phyloP scores from a whole-genome alignment of 2,888 invertebrate species.

The Himalopsyche anomala region DNA sequence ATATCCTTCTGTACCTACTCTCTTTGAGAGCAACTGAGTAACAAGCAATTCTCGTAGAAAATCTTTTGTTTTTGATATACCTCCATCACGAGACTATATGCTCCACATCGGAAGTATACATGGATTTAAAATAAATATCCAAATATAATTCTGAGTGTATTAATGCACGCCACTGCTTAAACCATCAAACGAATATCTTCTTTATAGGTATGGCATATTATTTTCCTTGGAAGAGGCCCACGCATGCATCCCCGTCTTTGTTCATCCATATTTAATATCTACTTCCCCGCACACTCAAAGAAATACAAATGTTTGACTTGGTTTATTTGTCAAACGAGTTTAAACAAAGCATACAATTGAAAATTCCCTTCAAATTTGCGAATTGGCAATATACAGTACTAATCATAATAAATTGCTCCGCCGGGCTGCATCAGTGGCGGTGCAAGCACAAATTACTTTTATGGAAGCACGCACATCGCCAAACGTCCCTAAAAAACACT shows the following conservation, averaged over 20 bases:
- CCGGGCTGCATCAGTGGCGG: slow-evolving; percentile 14
- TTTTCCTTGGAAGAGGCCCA: not conserved
- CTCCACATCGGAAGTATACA: too few relatives aligned
- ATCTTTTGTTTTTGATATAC: too few relatives aligned
- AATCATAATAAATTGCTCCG: slow-evolving; percentile 28
- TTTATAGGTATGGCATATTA: slow-evolving; percentile 35
- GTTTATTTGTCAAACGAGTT: slow-evolving; percentile 36
- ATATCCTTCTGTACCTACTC: too few relatives aligned
- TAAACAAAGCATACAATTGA: slow-evolving; percentile 40
- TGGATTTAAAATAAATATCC: too few relatives aligned
- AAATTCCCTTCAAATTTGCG: slow-evolving; percentile 32
- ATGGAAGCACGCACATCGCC: too few relatives aligned
- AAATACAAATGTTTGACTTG: slow-evolving; percentile 42
- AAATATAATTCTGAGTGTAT: too few relatives aligned
- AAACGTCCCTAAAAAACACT: too few relatives aligned
- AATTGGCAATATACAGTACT: slow-evolving; percentile 22
- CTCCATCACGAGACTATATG: too few relatives aligned
- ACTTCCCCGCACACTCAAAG: slow-evolving; percentile 24
- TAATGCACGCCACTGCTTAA: not conserved
- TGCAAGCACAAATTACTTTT: not conserved
- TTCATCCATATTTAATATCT: slow-evolving; percentile 36
- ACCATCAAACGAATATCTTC: slow-evolving; percentile 22
- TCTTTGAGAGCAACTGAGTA: too few relatives aligned
- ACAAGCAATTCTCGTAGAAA: too few relatives aligned
- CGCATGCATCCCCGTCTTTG: slow-evolving; percentile 38